Evolutionary conservation across 2,888 invertebrate genomes (phyloP).

Genomic region (Myopa tessellatipennis): DNA sequence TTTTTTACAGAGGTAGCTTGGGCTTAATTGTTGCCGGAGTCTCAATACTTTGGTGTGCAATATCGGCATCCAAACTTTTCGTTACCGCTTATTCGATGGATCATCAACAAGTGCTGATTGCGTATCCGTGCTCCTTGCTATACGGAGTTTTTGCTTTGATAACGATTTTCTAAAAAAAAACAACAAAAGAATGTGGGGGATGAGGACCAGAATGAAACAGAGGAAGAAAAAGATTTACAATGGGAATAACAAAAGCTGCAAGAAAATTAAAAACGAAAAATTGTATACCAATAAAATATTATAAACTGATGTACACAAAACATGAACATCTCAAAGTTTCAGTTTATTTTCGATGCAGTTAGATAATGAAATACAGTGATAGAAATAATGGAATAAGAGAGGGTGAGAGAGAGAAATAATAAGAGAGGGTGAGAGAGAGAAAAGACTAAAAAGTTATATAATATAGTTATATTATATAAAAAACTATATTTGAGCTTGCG

Average conservation of each 20-base stretch:
- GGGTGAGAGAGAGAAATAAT: neutral
- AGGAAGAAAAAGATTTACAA: neutral
- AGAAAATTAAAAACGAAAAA: neutral
- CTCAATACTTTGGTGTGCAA: slow-evolving; percentile 78
- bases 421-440: neutral
- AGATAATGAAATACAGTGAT: neutral
- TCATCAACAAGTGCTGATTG: slow-evolving; percentile 77
- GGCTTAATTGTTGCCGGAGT: slow-evolving; percentile 72
- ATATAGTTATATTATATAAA: neutral
- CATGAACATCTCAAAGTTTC: too few relatives aligned
- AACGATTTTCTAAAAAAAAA: slow-evolving; percentile 74
- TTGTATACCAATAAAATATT: neutral
- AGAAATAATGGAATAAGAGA: neutral
- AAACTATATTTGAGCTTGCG: neutral
- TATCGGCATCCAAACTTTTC: slow-evolving; percentile 82
- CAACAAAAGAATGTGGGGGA: too few relatives aligned
- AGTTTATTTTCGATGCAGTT: slow-evolving; percentile 7
- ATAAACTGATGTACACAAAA: neutral
- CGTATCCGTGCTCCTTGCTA: slow-evolving; percentile 81
- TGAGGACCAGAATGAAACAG: slow-evolving; percentile 36
- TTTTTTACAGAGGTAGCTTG: slow-evolving; percentile 69
- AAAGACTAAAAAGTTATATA: neutral
- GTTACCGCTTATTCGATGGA: slow-evolving; percentile 81
- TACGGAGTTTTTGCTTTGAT: slow-evolving; percentile 83
- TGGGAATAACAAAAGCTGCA: neutral